phyloP scores from a whole-genome alignment of 2,113 vertebrate genomes.

The Vidua macroura region DNA sequence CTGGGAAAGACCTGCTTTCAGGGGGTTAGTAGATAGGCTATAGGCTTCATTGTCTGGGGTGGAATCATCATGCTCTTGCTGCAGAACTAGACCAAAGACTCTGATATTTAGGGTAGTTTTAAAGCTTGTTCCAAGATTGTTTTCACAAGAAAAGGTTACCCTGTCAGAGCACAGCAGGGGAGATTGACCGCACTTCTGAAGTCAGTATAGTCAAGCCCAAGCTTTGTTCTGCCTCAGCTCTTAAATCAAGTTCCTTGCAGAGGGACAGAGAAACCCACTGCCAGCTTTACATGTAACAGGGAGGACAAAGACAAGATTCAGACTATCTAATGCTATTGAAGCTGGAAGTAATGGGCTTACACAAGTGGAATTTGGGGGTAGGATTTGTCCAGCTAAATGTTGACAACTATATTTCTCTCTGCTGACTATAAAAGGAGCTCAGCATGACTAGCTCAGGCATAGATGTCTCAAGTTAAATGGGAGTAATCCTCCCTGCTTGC shows the following conservation, averaged over 20 bases:
- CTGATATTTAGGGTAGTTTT: background rate
- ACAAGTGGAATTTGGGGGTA: background rate
- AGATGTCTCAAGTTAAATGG: background rate
- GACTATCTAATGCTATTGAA: background rate
- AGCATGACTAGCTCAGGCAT: background rate
- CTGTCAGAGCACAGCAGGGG: slow-evolving; percentile 15
- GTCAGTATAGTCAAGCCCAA: background rate
- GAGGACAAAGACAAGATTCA: background rate
- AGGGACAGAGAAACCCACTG: background rate
- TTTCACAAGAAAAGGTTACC: slow-evolving; percentile 41
- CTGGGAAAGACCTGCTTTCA: background rate
- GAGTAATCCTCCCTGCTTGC: background rate
- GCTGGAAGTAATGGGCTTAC: background rate
- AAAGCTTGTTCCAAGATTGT: slow-evolving; percentile 3
- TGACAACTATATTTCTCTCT: slow-evolving; percentile 18
- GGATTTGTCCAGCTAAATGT: background rate
- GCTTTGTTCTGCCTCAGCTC: slow-evolving; percentile 31
- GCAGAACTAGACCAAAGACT: background rate
- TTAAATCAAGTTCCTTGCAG: background rate
- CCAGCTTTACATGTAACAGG: background rate
- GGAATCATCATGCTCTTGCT: background rate
- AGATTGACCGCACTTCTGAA: background rate
- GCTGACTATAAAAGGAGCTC: slow-evolving; percentile 16
- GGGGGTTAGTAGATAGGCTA: background rate
- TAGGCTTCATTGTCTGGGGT: background rate